Evolutionary conservation across 1,140 invertebrate genomes (phyloP), one percentile per base, ranked within the genome.

Genomic region (Ctenoplectra terminalis): DNA sequence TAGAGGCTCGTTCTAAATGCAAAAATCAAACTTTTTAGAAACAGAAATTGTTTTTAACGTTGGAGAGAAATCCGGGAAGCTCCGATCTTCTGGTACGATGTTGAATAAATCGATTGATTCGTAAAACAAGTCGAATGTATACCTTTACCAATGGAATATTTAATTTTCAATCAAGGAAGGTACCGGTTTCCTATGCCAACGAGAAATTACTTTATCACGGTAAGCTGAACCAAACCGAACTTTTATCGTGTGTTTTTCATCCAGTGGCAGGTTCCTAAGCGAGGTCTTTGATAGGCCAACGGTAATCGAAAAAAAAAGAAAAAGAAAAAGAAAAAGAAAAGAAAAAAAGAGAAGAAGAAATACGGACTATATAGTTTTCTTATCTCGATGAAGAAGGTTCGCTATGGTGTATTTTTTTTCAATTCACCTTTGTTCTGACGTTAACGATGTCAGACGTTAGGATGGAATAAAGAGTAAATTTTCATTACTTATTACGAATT

Each of bases 401-500:
- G 13, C 8, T 7, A 3, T 17, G 23, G 20, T 15, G 20, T 9
- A 9, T 40, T 66, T 43, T 52, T 13, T 40, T 29, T 54, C n/a
- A 43, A 76, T 50, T 66, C 29, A 4, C n/a, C 29, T 26, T 20
- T 3, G 6, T 8, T 31, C 7, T 2, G 23, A 29, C 52, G 34
- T 31, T 56, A 67, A 34, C 34, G 23, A 20, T 34, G 58, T 13
- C 7, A 50, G 4, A 26, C 43, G 58, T 26, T 48, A 37, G 17
- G 6, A n/a, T 46, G 26, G 40, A 4, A 71, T 67, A 69, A 85
- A 52, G 11, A 46, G n/a, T n/a, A 60, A 60, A 46, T 20, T n/a
- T 2, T 46, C 23, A 54, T 15, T 54, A 60, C 54, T 85, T 80
- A 63, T 74, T 67, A 74, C 43, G 48, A 20, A 61, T 61, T 48